Percentiles rank a stretch among this genome's conserved stretches.
Evolutionary conservation across 2,113 vertebrate genomes (phyloP).

Genomic region (Urocitellus parryii): DNA sequence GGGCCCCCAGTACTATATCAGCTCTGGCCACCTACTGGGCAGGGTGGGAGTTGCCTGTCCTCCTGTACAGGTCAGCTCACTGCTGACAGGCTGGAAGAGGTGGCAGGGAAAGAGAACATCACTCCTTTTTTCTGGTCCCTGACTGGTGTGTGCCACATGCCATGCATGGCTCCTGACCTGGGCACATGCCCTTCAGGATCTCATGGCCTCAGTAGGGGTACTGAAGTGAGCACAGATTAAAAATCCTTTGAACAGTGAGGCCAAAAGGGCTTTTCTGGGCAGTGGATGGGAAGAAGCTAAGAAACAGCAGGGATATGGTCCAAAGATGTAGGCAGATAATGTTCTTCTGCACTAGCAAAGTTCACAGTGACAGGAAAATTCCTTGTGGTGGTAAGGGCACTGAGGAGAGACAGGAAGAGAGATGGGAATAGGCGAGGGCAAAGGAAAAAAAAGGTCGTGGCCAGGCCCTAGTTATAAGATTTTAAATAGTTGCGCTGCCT

Average conservation of each 20-base stretch:
- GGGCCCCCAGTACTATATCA: not conserved
- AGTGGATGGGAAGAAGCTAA: slow-evolving; percentile 29
- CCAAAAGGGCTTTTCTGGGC: slow-evolving; percentile 41
- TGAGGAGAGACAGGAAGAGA: not conserved
- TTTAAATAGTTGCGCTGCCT: slow-evolving; percentile 58
- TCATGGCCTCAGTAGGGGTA: slow-evolving; percentile 47
- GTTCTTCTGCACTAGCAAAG: slow-evolving; percentile 66
- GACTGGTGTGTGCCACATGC: slow-evolving; percentile 62
- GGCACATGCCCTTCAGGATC: slow-evolving; percentile 47
- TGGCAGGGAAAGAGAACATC: not conserved
- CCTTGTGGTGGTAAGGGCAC: slow-evolving; percentile 51
- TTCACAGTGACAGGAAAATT: slow-evolving; percentile 77
- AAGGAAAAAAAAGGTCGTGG: not conserved
- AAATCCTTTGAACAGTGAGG: slow-evolving; percentile 66
- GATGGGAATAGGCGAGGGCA: not conserved
- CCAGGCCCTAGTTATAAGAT: slow-evolving; percentile 42
- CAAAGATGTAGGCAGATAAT: slow-evolving; percentile 45
- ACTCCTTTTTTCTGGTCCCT: slow-evolving; percentile 66
- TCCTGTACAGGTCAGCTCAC: not conserved
- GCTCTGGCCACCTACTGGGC: not conserved
- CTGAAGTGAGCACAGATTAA: slow-evolving; percentile 51
- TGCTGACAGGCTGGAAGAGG: not conserved
- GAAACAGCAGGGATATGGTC: slow-evolving; percentile 67
- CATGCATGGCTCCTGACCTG: slow-evolving; percentile 40
- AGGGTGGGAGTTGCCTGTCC: not conserved